These are phyloP conservation scores for Anas flavirostris DNA, from an alignment of 2,797 vertebrate genomes.

Conservation along the genomic window DNA sequence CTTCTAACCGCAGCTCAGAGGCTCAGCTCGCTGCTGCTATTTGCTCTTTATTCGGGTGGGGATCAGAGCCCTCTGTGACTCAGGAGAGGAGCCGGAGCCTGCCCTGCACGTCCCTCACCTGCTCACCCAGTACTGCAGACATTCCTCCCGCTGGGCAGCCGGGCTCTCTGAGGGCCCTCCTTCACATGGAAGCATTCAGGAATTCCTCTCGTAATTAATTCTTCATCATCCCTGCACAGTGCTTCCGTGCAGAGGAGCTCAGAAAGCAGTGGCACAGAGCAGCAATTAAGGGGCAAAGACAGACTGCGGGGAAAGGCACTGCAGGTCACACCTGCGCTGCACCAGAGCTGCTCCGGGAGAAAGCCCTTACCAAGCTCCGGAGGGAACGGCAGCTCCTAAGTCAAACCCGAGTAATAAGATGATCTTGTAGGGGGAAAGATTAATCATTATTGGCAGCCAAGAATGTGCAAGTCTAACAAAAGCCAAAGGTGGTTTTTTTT, in stretches of 20 bases:
- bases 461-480: constrained; percentile 58
- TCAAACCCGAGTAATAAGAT: constrained; percentile 44
- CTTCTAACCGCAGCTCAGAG: neutral
- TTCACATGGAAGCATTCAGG: neutral
- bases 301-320: neutral
- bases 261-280: neutral
- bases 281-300: constrained; percentile 13
- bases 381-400: constrained; percentile 5
- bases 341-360: neutral
- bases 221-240: neutral
- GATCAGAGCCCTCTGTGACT: rapidly evolving
- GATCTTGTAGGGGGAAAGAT: constrained; percentile 40
- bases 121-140: neutral
- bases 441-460: constrained; percentile 43
- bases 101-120: neutral
- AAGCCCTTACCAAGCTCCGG: neutral
- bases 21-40: rapidly evolving
- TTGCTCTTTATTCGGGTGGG: neutral
- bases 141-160: rapidly evolving
- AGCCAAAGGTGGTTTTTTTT: constrained; percentile 17
- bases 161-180: rapidly evolving
- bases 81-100: neutral
- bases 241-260: neutral
- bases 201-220: constrained; percentile 4
- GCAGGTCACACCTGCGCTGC: constrained; percentile 18